A percentile compares a stretch with the other conserved stretches of the same genome.
phyloP scores from a whole-genome alignment of 2,888 invertebrate species.

The Limnephilus marmoratus region DNA sequence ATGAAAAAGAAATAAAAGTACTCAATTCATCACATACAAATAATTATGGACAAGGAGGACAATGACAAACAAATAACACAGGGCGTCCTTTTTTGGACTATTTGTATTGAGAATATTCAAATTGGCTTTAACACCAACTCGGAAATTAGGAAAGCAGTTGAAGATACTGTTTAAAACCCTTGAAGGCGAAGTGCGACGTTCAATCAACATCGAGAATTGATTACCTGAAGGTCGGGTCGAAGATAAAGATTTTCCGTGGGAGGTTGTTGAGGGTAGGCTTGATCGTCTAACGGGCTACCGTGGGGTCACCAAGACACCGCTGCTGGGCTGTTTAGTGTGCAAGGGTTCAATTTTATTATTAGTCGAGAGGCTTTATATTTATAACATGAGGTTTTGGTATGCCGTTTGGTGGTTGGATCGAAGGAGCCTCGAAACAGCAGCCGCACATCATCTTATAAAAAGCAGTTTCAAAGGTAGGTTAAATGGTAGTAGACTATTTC shows the following conservation, averaged over 20 bases:
- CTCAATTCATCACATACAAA: slow-evolving; percentile 4
- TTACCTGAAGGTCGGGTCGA: neutral
- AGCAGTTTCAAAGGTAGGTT: neutral
- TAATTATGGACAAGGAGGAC: slow-evolving; percentile 17
- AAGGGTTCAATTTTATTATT: neutral
- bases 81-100: neutral
- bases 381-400: neutral
- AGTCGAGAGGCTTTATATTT: too few relatives aligned
- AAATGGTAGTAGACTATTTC: neutral
- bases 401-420: neutral
- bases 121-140: neutral
- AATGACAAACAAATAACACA: slow-evolving; percentile 16
- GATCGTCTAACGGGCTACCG: neutral
- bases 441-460: neutral
- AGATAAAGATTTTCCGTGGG: slow-evolving; percentile 5
- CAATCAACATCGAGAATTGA: neutral
- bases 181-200: slow-evolving; percentile 8
- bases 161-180: neutral
- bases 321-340: neutral
- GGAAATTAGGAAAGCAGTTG: neutral
- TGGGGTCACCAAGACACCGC: neutral
- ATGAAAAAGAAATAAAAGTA: slow-evolving; percentile 28
- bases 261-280: neutral
- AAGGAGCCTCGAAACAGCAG: neutral
- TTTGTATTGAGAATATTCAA: neutral